Percentiles rank a stretch among this genome's conserved stretches.
phyloP scores from a whole-genome alignment of 2,888 invertebrate genomes.

The Pollenia labialis region DNA sequence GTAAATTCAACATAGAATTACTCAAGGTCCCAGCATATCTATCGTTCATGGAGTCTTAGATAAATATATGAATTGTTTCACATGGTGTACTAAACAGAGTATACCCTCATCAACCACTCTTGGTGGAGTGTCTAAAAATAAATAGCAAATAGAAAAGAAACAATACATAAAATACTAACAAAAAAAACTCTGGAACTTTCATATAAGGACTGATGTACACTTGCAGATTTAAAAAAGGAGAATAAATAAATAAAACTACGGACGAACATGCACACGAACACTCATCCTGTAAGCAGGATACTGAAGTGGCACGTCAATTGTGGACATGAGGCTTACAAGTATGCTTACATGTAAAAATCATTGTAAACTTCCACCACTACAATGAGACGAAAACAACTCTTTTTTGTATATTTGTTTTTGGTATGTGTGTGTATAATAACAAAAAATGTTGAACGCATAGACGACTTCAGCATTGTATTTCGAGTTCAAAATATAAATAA shows the following conservation, averaged over 20 bases:
- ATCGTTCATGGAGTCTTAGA: no score
- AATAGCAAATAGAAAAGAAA: constrained; percentile 32
- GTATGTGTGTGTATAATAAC: not conserved
- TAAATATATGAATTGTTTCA: no score
- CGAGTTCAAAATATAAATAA: constrained; percentile 71
- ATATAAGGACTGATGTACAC: not conserved
- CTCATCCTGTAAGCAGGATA: constrained; percentile 51
- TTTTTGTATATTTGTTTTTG: not conserved
- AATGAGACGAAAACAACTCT: constrained; percentile 20
- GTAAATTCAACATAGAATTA: no score
- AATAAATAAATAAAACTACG: constrained; percentile 13
- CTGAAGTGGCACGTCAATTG: constrained; percentile 79
- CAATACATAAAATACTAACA: constrained; percentile 14
- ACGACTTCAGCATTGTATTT: constrained; percentile 18
- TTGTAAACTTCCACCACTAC: constrained; percentile 76
- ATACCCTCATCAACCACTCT: no score
- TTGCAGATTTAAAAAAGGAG: not conserved
- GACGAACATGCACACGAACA: not conserved
- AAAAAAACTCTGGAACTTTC: not conserved
- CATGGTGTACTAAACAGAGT: no score
- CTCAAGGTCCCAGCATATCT: no score
- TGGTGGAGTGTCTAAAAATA: not conserved
- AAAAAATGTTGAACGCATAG: constrained; percentile 17
- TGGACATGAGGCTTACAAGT: constrained; percentile 82
- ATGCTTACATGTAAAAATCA: constrained; percentile 82